Base-by-base conservation (phyloP, 2,113 vertebrate species). In the zebrafish (Danio rerio) region DNA sequence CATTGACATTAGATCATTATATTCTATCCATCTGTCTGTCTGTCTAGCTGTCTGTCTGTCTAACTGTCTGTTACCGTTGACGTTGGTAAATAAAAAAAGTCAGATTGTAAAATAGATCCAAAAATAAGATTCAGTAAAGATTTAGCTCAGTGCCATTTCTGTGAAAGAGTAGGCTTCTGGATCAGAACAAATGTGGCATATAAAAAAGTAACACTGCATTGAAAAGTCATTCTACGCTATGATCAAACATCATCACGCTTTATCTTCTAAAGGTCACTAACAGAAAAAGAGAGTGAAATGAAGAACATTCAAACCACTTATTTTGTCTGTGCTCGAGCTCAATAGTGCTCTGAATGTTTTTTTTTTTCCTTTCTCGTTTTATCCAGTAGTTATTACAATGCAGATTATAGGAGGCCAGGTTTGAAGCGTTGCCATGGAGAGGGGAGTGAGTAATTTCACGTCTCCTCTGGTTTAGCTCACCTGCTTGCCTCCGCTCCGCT, bases 361-460 rank as follows among this genome's bases (percentile, higher is more conserved):
- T 31, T 3, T 40, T 68, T 66, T 21, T n/a, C 31, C 31, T 43
- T 10, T 50, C 5, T 65, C 2, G 4, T 45, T 73, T 73, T 72
- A 43, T 63, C 20, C 66, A 52, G 20, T 69, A 73, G 63, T 55
- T 76, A 47, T 76, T 71, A 70, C 68, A 43, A 50, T 61, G 70
- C 21, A 78, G 45, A 73, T 82, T 82, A 85, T 47, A 16, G 43
- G 74, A 82, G 68, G 81, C 82, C 80, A 74, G 75, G 62, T 78
- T 82, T 80, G 68, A 82, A 45, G 69, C 56, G 81, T 85, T 85
- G 84, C 75, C 84, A 85, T 85, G 69, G 75, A 79, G 84, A 85
- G 75, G 21, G 45, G 55, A 68, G 45, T 66, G 76, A 78, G 42
- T 82, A 52, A 62, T 78, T 70, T 75, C 50, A 42, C 49, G 40